These are phyloP conservation scores for Heliconius congener DNA, from an alignment of 1,140 invertebrate genomes.

Conservation along the genomic window DNA sequence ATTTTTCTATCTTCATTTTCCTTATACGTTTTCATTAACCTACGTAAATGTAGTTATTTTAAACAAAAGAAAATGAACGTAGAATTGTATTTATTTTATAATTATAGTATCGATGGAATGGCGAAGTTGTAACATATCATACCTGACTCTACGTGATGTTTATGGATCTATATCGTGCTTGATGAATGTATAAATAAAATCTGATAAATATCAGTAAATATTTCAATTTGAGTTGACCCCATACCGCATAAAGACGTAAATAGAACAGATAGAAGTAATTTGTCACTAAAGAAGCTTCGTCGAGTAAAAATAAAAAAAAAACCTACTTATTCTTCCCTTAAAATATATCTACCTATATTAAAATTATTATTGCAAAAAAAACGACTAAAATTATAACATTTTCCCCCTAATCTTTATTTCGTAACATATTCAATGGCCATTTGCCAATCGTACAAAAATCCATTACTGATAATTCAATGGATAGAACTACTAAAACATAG, in stretches of 20 bases:
- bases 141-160: background rate
- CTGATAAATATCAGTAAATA: too few relatives aligned
- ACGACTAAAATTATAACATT: background rate
- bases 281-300: too few relatives aligned
- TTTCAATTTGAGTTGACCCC: too few relatives aligned
- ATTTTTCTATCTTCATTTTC: background rate
- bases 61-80: background rate
- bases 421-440: background rate
- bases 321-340: too few relatives aligned
- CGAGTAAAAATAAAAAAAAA: too few relatives aligned
- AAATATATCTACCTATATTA: too few relatives aligned
- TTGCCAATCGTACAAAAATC: background rate
- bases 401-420: background rate
- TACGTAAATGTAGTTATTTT: background rate
- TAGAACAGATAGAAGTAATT: too few relatives aligned
- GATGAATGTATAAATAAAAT: too few relatives aligned
- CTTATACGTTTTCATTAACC: background rate
- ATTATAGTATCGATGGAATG: background rate
- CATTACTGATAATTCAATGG: background rate
- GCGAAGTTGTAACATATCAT: background rate
- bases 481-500: background rate
- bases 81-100: background rate
- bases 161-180: background rate
- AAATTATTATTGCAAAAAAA: background rate
- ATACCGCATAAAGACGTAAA: too few relatives aligned